These are phyloP conservation scores for Heliconius congener DNA, from an alignment of 1,140 invertebrate species.

Conservation along the genomic window DNA sequence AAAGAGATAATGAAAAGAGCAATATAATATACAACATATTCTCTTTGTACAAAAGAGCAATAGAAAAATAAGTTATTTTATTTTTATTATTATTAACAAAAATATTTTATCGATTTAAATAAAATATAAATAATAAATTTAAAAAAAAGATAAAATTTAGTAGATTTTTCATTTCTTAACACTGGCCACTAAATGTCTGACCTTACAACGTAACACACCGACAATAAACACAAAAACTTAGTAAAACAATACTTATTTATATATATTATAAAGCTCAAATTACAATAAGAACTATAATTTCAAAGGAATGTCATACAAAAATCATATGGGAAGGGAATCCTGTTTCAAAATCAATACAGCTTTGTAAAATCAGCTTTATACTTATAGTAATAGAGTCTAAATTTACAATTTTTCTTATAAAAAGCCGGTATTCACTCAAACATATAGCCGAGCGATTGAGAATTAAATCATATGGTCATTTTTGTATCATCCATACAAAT, in stretches of 20 bases:
- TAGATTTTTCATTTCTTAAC: conserved; percentile 46
- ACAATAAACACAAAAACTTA: conserved; percentile 35
- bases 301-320: conserved; percentile 76
- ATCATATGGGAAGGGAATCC: conserved; percentile 78
- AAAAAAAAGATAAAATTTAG: conserved; percentile 34
- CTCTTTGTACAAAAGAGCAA: no score
- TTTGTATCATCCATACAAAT: conserved; percentile 16
- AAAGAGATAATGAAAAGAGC: no score
- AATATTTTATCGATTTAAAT: neutral
- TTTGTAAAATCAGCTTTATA: conserved; percentile 35
- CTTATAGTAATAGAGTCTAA: neutral
- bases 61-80: neutral
- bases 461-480: conserved; percentile 71
- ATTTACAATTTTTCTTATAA: conserved; percentile 13
- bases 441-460: conserved; percentile 50
- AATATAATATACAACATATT: no score
- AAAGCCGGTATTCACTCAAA: conserved; percentile 60
- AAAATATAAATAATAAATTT: neutral
- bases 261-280: conserved; percentile 31
- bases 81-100: neutral
- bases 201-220: conserved; percentile 64
- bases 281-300: conserved; percentile 19
- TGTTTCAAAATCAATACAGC: conserved; percentile 52
- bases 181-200: conserved; percentile 56
- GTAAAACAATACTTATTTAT: conserved; percentile 41